Conservation (phyloP, 2,888 invertebrate species). For the Cosmorhoe ocellata region DNA sequence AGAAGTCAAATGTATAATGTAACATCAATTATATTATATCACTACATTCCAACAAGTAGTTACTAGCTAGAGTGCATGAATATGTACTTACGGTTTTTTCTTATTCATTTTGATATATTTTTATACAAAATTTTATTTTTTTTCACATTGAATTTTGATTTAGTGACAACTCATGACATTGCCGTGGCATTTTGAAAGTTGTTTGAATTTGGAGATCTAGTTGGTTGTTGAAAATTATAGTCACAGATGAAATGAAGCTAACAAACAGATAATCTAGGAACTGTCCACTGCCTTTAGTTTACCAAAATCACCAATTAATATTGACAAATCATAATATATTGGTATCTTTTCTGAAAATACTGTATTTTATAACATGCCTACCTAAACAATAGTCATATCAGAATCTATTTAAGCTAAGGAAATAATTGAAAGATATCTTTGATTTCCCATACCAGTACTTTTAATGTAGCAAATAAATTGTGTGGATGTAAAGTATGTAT, state of each 20-base stretch:
- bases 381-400: too few relatives aligned
- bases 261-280: background rate
- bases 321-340: too few relatives aligned
- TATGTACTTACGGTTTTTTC: conserved; percentile 46
- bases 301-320: too few relatives aligned
- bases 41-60: background rate
- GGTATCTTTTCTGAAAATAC: too few relatives aligned
- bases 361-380: too few relatives aligned
- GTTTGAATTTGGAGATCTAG: conserved; percentile 24
- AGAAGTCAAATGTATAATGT: conserved; percentile 7
- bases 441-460: too few relatives aligned
- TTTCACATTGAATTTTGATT: conserved; percentile 33
- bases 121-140: conserved; percentile 9
- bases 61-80: background rate
- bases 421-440: too few relatives aligned
- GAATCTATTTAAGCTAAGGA: too few relatives aligned
- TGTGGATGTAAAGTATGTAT: too few relatives aligned
- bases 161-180: background rate
- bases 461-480: too few relatives aligned
- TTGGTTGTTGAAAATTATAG: conserved; percentile 5
- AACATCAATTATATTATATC: too few relatives aligned
- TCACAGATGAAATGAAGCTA: conserved; percentile 3
- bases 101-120: conserved; percentile 43
- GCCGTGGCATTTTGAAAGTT: conserved; percentile 9
- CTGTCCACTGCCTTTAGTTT: background rate